These are phyloP conservation scores for Brevipalpus yothersi DNA, from an alignment of 1,140 invertebrate species.

Conservation along the genomic window DNA sequence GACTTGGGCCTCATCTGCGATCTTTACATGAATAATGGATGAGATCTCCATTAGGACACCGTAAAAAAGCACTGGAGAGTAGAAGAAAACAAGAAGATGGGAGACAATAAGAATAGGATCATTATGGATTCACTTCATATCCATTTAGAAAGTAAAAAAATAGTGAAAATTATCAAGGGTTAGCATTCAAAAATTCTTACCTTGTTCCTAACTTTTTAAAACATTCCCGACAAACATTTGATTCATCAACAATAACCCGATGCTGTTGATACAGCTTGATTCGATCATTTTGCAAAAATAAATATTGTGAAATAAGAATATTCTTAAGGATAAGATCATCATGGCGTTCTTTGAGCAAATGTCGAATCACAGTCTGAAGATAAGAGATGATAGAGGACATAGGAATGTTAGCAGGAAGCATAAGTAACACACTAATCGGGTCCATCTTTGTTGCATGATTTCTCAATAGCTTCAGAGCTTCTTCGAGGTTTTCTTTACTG, in stretches of 20 bases:
- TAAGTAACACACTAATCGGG: constrained; percentile 32
- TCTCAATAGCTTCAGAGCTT: constrained; percentile 49
- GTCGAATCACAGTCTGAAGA: constrained; percentile 8
- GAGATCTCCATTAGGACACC: constrained; percentile 69
- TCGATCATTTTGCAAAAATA: constrained; percentile 45
- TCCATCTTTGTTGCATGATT: constrained; percentile 56
- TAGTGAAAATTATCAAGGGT: constrained; percentile 2
- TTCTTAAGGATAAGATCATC: constrained; percentile 10
- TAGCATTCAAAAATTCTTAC: no score
- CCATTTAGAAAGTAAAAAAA: neutral
- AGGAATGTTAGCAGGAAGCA: constrained; percentile 4
- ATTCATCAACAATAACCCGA: constrained; percentile 53
- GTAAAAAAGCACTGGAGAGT: constrained; percentile 53
- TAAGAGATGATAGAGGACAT: constrained; percentile 8
- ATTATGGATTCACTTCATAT: neutral
- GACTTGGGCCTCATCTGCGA: neutral
- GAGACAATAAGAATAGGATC: neutral
- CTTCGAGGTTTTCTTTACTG: constrained; percentile 35
- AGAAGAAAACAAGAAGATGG: constrained; percentile 13
- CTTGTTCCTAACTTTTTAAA: constrained; percentile 72
- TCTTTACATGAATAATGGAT: constrained; percentile 62
- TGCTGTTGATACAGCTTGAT: constrained; percentile 46
- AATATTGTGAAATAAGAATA: constrained; percentile 6
- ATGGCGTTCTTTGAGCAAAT: constrained; percentile 6
- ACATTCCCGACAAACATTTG: constrained; percentile 65